Base-by-base conservation (phyloP, 1,140 invertebrate species). In the Sarcophaga bullata region DNA sequence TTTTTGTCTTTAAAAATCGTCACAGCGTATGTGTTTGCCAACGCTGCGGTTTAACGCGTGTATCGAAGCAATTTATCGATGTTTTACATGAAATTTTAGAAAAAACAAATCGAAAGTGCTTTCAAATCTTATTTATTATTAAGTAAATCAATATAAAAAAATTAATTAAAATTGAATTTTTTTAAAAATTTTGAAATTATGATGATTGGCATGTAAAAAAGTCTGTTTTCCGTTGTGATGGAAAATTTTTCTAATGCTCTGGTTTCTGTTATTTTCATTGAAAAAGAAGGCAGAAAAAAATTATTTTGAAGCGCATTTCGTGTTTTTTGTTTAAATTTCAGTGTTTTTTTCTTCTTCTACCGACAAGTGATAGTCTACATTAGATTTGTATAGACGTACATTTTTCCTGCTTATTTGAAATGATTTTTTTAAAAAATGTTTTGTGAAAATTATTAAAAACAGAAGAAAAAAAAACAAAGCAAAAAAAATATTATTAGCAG, bases 1-100 rank as follows among this genome's bases (percentile, higher is more conserved):
- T 78, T 50, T 78, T 78, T 52, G 25, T 19, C 75, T 78, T 50
- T 50, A 78, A 78, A 78, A 78, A 78, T 78, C 75, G 75, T 78
- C 75, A 50, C 75, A 78, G 48, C 73, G 73, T 76, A 47, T n/a
- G 13, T 49, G 48, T 49, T 76, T n/a, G 25, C 25, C 25, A 37
- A 37, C 25, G 25, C 4, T 37, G 25, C 25, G 25, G 25, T 37
- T 37, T 37, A 37, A 37, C 13, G 73, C 13, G 46, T n/a, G 11
- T n/a, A 58, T 6, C 13, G n/a, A 4, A 58, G 7, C 54, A 58
- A 58, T 3, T 15, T 58, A 58, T 13, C 10, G n/a, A 58, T n/a
- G n/a, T 7, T n/a, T n/a, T 58, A 58, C 11, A 58, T n/a, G 13
- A 15, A 58, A 7, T 58, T 58, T 58, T 4, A 13, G 13, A 6